Evolutionary conservation across 35 echinoderm and acorn worm genomes (phyloP).

Genomic region (Anneissia japonica): DNA sequence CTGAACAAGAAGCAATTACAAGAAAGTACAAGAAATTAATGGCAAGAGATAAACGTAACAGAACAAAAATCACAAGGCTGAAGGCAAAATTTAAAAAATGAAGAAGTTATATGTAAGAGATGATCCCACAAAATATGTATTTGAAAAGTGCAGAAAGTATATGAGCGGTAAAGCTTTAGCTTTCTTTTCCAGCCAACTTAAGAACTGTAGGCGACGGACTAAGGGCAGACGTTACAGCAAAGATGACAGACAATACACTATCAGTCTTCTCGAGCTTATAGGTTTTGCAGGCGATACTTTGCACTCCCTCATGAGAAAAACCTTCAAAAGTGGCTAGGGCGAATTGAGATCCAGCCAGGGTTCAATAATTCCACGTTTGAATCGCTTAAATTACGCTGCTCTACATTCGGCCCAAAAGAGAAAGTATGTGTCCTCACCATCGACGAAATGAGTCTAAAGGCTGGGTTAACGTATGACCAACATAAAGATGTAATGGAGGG

Average conservation of each 20-base stretch:
- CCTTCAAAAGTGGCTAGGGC: slow-evolving; percentile 6
- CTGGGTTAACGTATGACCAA: background rate
- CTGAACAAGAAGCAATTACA: too few relatives aligned
- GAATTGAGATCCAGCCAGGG: background rate
- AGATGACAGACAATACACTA: background rate
- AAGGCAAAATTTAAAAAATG: too few relatives aligned
- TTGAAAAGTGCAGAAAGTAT: background rate
- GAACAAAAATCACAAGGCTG: too few relatives aligned
- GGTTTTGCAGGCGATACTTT: slow-evolving; percentile 12
- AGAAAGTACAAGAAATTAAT: too few relatives aligned
- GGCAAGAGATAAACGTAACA: too few relatives aligned
- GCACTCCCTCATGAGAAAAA: background rate
- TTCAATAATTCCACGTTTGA: slow-evolving; percentile 33
- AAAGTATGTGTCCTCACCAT: background rate
- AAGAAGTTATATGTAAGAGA: too few relatives aligned
- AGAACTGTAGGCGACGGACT: background rate
- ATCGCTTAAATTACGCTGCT: background rate
- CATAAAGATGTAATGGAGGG: slow-evolving; percentile 1
- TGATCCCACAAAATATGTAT: too few relatives aligned
- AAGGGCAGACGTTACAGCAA: background rate
- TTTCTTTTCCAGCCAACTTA: slow-evolving; percentile 17
- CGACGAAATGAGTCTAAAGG: slow-evolving; percentile 32
- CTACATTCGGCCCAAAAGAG: background rate
- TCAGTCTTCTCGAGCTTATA: background rate
- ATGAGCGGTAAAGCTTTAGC: background rate